Conservation (phyloP, 2,888 invertebrate genomes). For the Therioaphis trifolii region DNA sequence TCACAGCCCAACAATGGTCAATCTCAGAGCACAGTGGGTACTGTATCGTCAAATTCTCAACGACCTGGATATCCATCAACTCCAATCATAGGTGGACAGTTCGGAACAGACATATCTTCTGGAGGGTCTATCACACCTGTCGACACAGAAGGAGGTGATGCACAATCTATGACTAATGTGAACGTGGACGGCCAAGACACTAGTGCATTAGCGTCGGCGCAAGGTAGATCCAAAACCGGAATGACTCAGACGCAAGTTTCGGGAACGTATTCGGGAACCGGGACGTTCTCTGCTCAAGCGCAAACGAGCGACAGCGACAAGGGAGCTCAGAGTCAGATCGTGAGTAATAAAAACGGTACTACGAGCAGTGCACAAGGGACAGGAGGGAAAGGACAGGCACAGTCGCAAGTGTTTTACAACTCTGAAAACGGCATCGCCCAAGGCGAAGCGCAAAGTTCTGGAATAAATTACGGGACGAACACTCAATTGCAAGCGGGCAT, state of each 20-base stretch:
- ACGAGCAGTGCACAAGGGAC: conserved; percentile 82
- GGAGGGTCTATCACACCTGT: conserved; percentile 63
- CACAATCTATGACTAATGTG: conserved; percentile 66
- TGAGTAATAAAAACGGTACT: conserved; percentile 73
- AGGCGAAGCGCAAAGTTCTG: conserved; percentile 80
- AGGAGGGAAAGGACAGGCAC: conserved; percentile 80
- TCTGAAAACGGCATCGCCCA: conserved; percentile 81
- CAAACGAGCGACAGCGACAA: conserved; percentile 66
- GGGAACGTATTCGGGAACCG: conserved; percentile 81
- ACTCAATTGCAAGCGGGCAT: conserved; percentile 84
- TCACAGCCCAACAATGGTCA: not conserved
- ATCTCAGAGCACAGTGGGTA: too few relatives aligned
- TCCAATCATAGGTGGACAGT: conserved; percentile 54
- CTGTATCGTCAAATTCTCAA: not conserved
- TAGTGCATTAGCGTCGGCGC: conserved; percentile 80
- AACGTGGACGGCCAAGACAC: conserved; percentile 70
- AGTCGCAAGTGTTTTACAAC: conserved; percentile 83
- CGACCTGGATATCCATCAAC: not conserved
- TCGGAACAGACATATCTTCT: conserved; percentile 63
- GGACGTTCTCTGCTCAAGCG: conserved; percentile 79
- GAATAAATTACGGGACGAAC: conserved; percentile 80
- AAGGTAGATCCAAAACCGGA: conserved; percentile 80
- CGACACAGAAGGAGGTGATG: conserved; percentile 65
- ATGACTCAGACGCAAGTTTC: conserved; percentile 83
- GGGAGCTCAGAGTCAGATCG: conserved; percentile 66